phyloP scores from a whole-genome alignment of 2,888 invertebrate species.

The Ferrisia virgata region DNA sequence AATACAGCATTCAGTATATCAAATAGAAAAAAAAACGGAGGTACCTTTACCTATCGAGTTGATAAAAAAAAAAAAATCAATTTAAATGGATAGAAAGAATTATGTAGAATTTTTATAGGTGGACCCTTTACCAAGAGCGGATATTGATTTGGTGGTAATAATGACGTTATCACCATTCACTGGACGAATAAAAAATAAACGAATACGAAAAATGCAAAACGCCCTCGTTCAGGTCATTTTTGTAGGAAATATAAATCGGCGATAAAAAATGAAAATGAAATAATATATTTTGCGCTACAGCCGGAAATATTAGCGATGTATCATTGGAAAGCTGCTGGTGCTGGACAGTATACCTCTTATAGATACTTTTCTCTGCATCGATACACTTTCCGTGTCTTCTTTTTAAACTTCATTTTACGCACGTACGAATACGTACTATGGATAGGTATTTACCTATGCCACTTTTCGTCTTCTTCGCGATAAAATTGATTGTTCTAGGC shows the following conservation, averaged over 20 bases:
- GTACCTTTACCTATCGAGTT: too few species aligned
- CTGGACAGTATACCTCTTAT: not conserved
- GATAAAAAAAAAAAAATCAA: not conserved
- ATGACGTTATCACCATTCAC: slow-evolving; percentile 26
- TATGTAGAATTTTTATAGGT: not conserved
- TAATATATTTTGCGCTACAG: slow-evolving; percentile 3
- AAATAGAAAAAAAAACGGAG: too few species aligned
- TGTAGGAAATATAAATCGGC: slow-evolving; percentile 32
- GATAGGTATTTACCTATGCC: too few species aligned
- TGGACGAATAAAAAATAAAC: slow-evolving; percentile 34
- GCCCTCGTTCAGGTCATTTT: slow-evolving; percentile 29
- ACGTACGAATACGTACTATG: not conserved
- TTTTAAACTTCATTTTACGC: not conserved
- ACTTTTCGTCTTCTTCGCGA: not conserved
- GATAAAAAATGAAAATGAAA: slow-evolving; percentile 34
- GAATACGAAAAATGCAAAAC: slow-evolving; percentile 18
- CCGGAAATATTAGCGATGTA: slow-evolving; percentile 33
- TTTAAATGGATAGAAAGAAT: not conserved
- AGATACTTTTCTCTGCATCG: not conserved
- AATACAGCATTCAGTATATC: too few species aligned
- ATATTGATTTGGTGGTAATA: not conserved
- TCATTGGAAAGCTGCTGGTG: slow-evolving; percentile 1
- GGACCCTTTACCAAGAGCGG: not conserved
- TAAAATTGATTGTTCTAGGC: not conserved
- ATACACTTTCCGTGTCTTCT: not conserved